Base-by-base conservation (phyloP, 37 sponge, comb jelly and placozoan genomes). In the Diacarnus erythraeanus region DNA sequence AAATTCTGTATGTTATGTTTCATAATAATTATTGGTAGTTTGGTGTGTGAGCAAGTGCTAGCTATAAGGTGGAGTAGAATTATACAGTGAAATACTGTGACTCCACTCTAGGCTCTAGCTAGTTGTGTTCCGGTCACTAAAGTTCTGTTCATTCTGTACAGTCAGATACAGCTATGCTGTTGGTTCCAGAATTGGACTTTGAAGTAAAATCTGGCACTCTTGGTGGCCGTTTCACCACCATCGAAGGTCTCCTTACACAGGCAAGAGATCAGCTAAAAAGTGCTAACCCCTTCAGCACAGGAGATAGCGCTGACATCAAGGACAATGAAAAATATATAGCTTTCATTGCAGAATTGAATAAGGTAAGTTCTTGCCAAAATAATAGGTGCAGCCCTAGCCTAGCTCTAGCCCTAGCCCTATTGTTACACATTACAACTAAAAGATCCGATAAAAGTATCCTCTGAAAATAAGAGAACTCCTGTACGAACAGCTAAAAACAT, bases 201-300 rank as follows among this genome's bases (percentile, higher is more conserved):
- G 90, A 86, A 60, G 64, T 93, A 57, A 37, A 82, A 26, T 77
- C 84, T 69, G 86, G 92, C 0, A 76, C 92, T 18, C 82, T 94
- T 1, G 94, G 97, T 35, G 99, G 99, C 0, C 42, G 84, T 42
- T 98, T 98, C 80, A 91, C 96, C 15, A 98, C 99, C 6, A 59
- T 98, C 6, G 99, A 98, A 59, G 99, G 99, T 2, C 57, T 98
- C 64, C 79, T 98, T 37, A 15, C 21, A n/a, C 73, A 83, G 21
- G 58, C 96, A 1, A 89, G 72, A 36, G 88, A 89, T 3, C 89
- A 98, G 75, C 57, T 94, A 57, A 67, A 70, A 17, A 30, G 31
- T 26, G 12, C 71, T 9, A 57, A 86, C 51, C 94, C 92, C n/a
- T 92, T 91, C 61, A 63, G 68, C 5, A 78, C 86, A 73, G 94